phyloP scores from a whole-genome alignment of 2,888 invertebrate species.

The Andrena camellia region DNA sequence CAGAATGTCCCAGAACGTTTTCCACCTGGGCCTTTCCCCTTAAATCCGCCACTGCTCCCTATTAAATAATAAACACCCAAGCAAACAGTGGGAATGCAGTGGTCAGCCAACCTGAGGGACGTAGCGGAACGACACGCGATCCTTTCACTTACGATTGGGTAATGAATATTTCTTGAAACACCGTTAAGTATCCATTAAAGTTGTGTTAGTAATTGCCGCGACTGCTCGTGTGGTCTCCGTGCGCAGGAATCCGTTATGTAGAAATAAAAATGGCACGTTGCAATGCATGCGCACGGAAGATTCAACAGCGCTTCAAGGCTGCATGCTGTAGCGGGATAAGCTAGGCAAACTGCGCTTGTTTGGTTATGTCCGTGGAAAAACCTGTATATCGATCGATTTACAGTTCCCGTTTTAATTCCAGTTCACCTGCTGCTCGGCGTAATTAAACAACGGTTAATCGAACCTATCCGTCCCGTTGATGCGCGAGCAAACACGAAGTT shows the following conservation, averaged over 20 bases:
- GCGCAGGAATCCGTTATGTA: not conserved
- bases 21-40: not conserved
- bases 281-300: not conserved
- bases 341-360: not conserved
- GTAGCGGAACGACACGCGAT: not conserved
- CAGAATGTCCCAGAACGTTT: too few relatives aligned
- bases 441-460: slow-evolving; percentile 4
- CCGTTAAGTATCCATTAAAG: slow-evolving; percentile 5
- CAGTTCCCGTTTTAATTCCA: slow-evolving; percentile 1
- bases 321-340: not conserved
- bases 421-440: not conserved
- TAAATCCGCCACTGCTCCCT: not conserved
- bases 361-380: not conserved
- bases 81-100: too few relatives aligned
- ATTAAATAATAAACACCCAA: too few relatives aligned
- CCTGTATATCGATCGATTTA: not conserved
- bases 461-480: not conserved
- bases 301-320: slow-evolving; percentile 11
- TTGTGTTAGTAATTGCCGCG: not conserved
- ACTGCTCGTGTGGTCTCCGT: not conserved
- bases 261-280: slow-evolving; percentile 8
- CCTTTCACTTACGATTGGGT: not conserved
- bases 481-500: not conserved
- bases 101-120: not conserved
- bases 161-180: slow-evolving; percentile 18